phyloP scores from a whole-genome alignment of 2,888 invertebrate genomes.

The Heteromyza rotundicornis region DNA sequence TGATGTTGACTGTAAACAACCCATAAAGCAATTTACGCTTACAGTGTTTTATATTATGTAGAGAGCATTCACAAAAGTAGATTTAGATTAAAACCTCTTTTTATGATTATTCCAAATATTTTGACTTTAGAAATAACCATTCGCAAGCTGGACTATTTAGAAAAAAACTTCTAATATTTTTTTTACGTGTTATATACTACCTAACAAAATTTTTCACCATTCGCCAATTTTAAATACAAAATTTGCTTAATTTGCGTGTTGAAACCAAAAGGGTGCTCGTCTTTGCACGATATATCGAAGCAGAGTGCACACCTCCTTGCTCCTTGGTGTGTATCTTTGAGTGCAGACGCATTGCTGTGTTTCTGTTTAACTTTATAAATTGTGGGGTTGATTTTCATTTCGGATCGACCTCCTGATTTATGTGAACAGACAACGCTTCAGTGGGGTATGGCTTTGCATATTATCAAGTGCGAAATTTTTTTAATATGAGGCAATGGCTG shows the following conservation, averaged over 20 bases:
- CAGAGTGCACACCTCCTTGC: conserved; percentile 11
- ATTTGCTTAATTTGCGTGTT: accelerated
- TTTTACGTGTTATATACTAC: no score
- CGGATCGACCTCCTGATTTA: conserved; percentile 31
- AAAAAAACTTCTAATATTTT: no score
- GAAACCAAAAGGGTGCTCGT: conserved; percentile 54
- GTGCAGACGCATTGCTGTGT: conserved; percentile 52
- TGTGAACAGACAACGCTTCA: conserved; percentile 38
- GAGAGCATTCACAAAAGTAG: no score
- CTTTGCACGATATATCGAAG: conserved; percentile 25
- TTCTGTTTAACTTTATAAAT: conserved; percentile 34
- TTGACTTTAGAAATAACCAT: no score
- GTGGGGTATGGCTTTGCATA: conserved; percentile 63
- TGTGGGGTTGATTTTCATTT: conserved; percentile 27
- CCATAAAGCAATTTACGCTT: no score
- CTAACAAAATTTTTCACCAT: no score
- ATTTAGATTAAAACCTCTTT: no score
- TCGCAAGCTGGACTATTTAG: no score
- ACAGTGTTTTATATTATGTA: no score
- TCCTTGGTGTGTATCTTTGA: conserved; percentile 20
- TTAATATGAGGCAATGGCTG: conserved; percentile 39
- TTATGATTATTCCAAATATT: no score
- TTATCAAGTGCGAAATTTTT: conserved; percentile 62
- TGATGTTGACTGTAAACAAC: no score
- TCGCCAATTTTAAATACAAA: no score